Evolutionary conservation across 1,140 invertebrate species (phyloP).

Genomic region (Psilanteris sp.): DNA sequence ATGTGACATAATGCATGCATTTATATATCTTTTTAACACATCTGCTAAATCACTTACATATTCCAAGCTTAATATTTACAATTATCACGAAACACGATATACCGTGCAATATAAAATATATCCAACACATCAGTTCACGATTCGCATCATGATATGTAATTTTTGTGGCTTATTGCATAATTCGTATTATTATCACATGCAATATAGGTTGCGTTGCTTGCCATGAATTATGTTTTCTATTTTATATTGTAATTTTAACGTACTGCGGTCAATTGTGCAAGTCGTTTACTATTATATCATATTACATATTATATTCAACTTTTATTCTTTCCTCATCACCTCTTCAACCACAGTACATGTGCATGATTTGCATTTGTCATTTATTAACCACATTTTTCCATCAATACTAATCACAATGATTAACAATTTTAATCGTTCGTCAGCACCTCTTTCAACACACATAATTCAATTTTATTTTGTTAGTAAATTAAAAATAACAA

Average conservation of each 20-base stretch:
- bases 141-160: constrained; percentile 13
- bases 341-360: no score
- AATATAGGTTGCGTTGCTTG: constrained; percentile 24
- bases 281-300: constrained; percentile 10
- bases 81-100: neutral
- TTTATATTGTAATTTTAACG: constrained; percentile 11
- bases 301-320: constrained; percentile 2
- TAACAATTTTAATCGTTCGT: no score
- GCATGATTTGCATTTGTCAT: no score
- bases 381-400: no score
- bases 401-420: no score
- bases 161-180: constrained; percentile 23
- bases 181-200: constrained; percentile 18
- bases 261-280: constrained; percentile 25
- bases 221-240: constrained; percentile 25
- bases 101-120: constrained; percentile 4
- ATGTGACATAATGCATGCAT: no score
- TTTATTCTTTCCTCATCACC: constrained; percentile 9
- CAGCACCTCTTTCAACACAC: no score
- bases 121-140: neutral
- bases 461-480: no score
- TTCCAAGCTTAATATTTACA: constrained; percentile 12
- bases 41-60: no score
- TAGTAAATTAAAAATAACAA: no score
- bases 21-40: no score